Evolutionary conservation across 2,113 vertebrate species (phyloP).

Genomic region (Stomatorhinus ivindoensis): DNA sequence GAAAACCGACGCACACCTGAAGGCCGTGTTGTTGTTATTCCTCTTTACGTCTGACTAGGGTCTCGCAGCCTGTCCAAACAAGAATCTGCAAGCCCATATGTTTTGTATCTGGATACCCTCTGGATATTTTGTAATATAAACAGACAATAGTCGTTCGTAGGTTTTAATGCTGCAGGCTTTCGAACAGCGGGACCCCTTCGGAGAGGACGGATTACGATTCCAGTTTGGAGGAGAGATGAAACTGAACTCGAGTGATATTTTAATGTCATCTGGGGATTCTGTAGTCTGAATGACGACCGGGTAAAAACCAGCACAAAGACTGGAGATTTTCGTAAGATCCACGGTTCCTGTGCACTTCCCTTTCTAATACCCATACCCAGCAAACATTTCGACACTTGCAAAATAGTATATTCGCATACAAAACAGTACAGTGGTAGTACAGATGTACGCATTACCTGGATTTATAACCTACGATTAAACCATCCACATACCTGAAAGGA

Average conservation of each 20-base stretch:
- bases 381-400: neutral
- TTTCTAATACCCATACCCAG: neutral
- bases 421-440: neutral
- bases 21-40: slow-evolving; percentile 6
- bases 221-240: neutral
- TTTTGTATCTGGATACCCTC: slow-evolving; percentile 40
- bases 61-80: slow-evolving; percentile 38
- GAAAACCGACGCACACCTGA: slow-evolving; percentile 13
- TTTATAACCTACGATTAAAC: neutral
- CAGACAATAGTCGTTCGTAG: slow-evolving; percentile 24
- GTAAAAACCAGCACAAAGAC: neutral
- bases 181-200: neutral
- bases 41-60: slow-evolving; percentile 16
- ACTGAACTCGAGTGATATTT: neutral
- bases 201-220: neutral
- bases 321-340: neutral
- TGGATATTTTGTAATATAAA: slow-evolving; percentile 35
- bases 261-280: slow-evolving; percentile 20
- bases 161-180: slow-evolving; percentile 18
- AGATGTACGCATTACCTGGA: neutral
- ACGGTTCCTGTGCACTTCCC: neutral
- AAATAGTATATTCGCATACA: neutral
- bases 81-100: slow-evolving; percentile 36
- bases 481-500: neutral
- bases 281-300: neutral